Conservation (phyloP, 2,113 vertebrate genomes). For the Poeciliopsis turrubarensis region DNA sequence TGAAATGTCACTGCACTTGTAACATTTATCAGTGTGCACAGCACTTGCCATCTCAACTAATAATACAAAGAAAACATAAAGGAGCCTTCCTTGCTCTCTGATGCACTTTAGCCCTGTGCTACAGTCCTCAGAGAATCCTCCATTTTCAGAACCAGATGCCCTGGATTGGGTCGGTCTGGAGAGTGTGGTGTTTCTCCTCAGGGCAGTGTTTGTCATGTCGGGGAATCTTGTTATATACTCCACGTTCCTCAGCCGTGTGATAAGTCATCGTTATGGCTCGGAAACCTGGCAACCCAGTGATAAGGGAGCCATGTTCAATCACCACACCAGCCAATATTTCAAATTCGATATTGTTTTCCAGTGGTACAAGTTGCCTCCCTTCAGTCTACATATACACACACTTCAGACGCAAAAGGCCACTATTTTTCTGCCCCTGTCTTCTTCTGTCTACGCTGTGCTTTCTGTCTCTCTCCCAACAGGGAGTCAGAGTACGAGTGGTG, state of each 20-base stretch:
- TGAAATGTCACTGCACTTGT: slow-evolving; percentile 38
- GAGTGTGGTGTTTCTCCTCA: slow-evolving; percentile 68
- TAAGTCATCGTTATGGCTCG: slow-evolving; percentile 84
- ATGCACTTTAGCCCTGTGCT: slow-evolving; percentile 50
- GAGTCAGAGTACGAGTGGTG: slow-evolving; percentile 49
- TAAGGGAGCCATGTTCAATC: slow-evolving; percentile 84
- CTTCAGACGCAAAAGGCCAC: slow-evolving; percentile 23
- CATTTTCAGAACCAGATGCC: slow-evolving; percentile 57
- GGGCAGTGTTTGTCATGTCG: slow-evolving; percentile 81
- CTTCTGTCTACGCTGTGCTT: slow-evolving; percentile 31
- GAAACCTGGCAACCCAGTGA: slow-evolving; percentile 83
- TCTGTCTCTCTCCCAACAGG: slow-evolving; percentile 40
- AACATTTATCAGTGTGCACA: slow-evolving; percentile 47
- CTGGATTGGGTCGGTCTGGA: slow-evolving; percentile 68
- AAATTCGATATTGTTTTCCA: slow-evolving; percentile 83
- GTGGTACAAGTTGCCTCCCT: slow-evolving; percentile 68
- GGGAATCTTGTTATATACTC: slow-evolving; percentile 83
- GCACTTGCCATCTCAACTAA: slow-evolving; percentile 33
- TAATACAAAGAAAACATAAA: slow-evolving; percentile 32
- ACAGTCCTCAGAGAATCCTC: slow-evolving; percentile 59
- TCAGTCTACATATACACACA: slow-evolving; percentile 31
- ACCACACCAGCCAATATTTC: slow-evolving; percentile 81
- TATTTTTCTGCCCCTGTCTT: slow-evolving; percentile 35
- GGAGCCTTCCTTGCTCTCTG: slow-evolving; percentile 24
- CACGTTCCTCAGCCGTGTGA: slow-evolving; percentile 75